These are phyloP conservation scores for Drosophila macrospina DNA, from an alignment of 2,888 invertebrate genomes.

Conservation along the genomic window DNA sequence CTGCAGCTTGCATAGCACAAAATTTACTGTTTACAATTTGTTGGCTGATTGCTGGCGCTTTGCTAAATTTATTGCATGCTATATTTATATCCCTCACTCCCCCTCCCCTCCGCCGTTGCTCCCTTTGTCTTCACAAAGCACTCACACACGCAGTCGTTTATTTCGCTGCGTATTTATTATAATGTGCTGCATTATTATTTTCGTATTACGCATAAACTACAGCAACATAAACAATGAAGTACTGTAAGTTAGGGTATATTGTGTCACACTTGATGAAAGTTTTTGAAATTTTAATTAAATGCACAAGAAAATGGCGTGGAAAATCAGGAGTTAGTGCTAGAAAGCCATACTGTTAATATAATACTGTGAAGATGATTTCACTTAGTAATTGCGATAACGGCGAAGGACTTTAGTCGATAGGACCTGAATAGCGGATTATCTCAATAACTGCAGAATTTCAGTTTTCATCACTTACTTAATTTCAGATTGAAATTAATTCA, in stretches of 20 bases:
- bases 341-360: conserved; percentile 1
- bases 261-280: conserved; percentile 19
- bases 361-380: not conserved
- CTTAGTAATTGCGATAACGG: no score
- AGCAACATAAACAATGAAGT: conserved; percentile 22
- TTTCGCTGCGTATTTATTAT: conserved; percentile 68
- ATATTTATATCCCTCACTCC: conserved; percentile 61
- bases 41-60: conserved; percentile 77
- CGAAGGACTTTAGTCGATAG: no score
- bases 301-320: conserved; percentile 18
- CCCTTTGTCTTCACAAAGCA: not conserved
- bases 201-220: conserved; percentile 49
- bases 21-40: conserved; percentile 79
- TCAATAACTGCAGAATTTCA: no score
- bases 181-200: conserved; percentile 73
- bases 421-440: no score
- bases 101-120: not conserved
- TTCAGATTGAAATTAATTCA: no score
- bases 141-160: conserved; percentile 13
- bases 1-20: conserved; percentile 46
- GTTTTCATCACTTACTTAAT: no score
- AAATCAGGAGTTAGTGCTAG: not conserved
- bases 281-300: conserved; percentile 65
- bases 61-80: conserved; percentile 71
- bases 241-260: conserved; percentile 18